Base-by-base conservation (phyloP, 2,888 invertebrate genomes). In the Nephrotoma flavescens region DNA sequence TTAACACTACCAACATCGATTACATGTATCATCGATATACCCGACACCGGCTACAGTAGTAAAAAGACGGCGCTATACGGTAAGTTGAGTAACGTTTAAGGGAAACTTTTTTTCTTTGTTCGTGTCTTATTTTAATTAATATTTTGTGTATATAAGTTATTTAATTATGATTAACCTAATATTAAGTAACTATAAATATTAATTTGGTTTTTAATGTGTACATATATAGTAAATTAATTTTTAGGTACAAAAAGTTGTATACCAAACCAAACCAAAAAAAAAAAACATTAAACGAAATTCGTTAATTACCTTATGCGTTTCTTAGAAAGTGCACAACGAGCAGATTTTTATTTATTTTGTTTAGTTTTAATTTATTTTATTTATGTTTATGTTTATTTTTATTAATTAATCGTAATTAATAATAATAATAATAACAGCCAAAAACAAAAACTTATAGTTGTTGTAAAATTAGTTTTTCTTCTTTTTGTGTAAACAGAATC, bases 291-390 rank as follows among this genome's bases (percentile, higher is more conserved):
- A 84, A 84, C 41, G 15, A 84, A 42, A 41, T 12, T 84, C 71
- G 71, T 31, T 71, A 71, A 71, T 71, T 71, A 71, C 71, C 31
- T 52, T 47, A 57, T 9, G 31, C 31, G 71, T 84, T 84, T 84
- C 84, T 84, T 84, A 42, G 84, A 84, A 84, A 84, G 84, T 84
- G 84, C 84, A 84, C 84, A 84, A 84, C 84, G 84, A 84, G 84
- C 84, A 84, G 42, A 84, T 84, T 84, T 84, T 84, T 84, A 42
- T 41, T 84, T 15, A 84, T 84, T 84, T 42, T 41, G 41, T 84
- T 84, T 84, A 12, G 84, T 84, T 84, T 84, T 84, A 1, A 1
- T 44, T 44, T 44, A 31, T 71, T 71, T 71, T 71, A 31, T 71
- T 71, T 71, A 71, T 71, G 71, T 71, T 71, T 71, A 71, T 71